Evolutionary conservation across 1,140 invertebrate genomes (phyloP), one percentile per base, ranked within the genome.

Genomic region (Palaemon carinicauda): DNA sequence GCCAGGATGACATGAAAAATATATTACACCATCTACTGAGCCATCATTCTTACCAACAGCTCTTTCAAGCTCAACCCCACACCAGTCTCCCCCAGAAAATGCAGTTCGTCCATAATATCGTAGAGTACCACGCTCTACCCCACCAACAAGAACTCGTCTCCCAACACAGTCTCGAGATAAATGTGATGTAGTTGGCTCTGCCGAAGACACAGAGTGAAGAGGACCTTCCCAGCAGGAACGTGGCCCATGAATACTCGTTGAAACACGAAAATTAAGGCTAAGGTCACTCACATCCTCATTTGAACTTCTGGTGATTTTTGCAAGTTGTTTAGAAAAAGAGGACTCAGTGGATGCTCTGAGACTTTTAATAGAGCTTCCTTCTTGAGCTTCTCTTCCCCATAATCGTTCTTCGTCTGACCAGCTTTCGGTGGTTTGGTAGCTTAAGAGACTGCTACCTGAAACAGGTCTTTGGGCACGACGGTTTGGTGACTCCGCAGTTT

Each of bases 31-130:
- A 89, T 94, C 96, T 54, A 99, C 97, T 60, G 96, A 95, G 65
- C 98, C 98, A 92, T 99, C 97, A 92, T 99, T 98, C 92, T 98
- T 98, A 56, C 98, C 98, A 84, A 96, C 92, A 1, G 96, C 94
- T 86, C 98, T 97, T 91, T 98, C 97, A 87, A 99, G 92, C 92
- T 99, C 97, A 31, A 99, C 95, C 17, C 98, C 98, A 83, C 96
- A 97, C 97, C 97, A 99, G 89, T 97, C 94, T 24, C 97, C 97
- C 27, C 94, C 90, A 12, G 97, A 96, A 91, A 99, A 99, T 88
- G 97, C 95, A 50, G 97, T 96, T 24, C 92, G 91, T 19, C 97
- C 97, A 82, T 97, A 93, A 91, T 95, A 99, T 81, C 95, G 94
- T 27, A 99, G 92, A 41, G 95, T 94, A 86, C 98, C 98, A 54